Base-by-base conservation (phyloP, 1,140 invertebrate species). In the Drosophila gunungcola region DNA sequence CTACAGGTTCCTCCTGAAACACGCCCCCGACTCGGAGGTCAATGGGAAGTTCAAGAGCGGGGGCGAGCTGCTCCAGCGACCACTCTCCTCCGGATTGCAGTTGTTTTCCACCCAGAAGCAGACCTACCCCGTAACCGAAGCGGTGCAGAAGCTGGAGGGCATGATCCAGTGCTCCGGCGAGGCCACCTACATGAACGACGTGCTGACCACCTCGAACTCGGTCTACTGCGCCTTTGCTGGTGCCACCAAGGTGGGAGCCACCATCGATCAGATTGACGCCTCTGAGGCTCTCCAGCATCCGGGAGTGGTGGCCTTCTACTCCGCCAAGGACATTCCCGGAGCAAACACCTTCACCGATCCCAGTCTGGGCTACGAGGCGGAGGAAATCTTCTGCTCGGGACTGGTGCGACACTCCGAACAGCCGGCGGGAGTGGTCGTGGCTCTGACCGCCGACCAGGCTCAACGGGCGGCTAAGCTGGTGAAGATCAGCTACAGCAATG, bases 111-210 rank as follows among this genome's bases (percentile, higher is more conserved):
- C 95, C 0, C 94, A 96, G 64, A 94, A 95, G 72, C 93, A 94
- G 13, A 76, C 95, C 43, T 98, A 96, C 94, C 97, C 97, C 1
- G 84, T 98, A 0, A 96, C 95, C 67, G 93, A 98, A 91, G 95
- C 97, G 0, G 91, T 97, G 38, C 93, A 94, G 3, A 98, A 98
- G 91, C 56, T 97, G 10, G 97, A 97, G 91, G 95, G 95, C 2
- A 75, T 95, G 34, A 93, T 95, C 41, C 96, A 98, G 93, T 95
- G 95, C 78, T 94, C 96, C 21, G 96, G 96, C 3, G 96, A 96
- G 86, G 96, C 95, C 11, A 93, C 94, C 3, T 96, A 96, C 73
- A 88, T 94, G 29, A 95, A 96, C 76, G 96, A 96, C 81, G 80
- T 95, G 10, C 92, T 94, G 9, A 92, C 93, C 1, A 78, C 93